Evolutionary conservation across 1,140 invertebrate genomes (phyloP), one percentile per base, ranked within the genome.

Genomic region (Euura lappo): DNA sequence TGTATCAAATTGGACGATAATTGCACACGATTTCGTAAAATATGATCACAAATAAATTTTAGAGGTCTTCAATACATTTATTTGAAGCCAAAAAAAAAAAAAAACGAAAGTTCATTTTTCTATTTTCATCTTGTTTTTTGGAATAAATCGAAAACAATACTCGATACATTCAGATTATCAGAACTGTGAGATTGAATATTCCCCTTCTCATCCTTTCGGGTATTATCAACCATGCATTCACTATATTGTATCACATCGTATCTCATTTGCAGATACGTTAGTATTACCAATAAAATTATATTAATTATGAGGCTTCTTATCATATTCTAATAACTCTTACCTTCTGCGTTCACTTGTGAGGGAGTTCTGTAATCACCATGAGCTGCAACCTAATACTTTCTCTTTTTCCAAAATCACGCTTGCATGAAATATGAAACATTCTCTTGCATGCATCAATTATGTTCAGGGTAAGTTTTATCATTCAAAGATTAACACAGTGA

Each of bases 401-500:
- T 60, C 13, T 11, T 28, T 28, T 28, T 11, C 51, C 13, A 60
- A 60, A 60, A 60, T 60, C 13, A n/a, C 51, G 13, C 51, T 8
- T 3, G 67, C 7, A 68, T 68, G 44, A 68, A 43, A 68, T 43
- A 6, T 45, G 44, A 11, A 4, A 11, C 11, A 11, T 13, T 11
- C 8, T 43, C 10, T 43, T 68, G 67, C 42, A 44, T 44, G 44
- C 67, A 11, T 68, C 67, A 68, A 68, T 11, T 44, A 44, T 10
- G 3, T 60, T 11, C 6, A 60, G 10, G 51, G 51, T 60, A 60
- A 60, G 51, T 68, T 68, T 68, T 68, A 68, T 68, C 28, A 28
- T 28, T 28, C 28, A 28, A 28, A 28, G 28, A 28, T 28, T 28
- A 28, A 28, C 28, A 28, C 28, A 28, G 28, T 28, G 28, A 28